Evolutionary conservation across 2,113 vertebrate species (phyloP).

Genomic region (Petroica traversi): DNA sequence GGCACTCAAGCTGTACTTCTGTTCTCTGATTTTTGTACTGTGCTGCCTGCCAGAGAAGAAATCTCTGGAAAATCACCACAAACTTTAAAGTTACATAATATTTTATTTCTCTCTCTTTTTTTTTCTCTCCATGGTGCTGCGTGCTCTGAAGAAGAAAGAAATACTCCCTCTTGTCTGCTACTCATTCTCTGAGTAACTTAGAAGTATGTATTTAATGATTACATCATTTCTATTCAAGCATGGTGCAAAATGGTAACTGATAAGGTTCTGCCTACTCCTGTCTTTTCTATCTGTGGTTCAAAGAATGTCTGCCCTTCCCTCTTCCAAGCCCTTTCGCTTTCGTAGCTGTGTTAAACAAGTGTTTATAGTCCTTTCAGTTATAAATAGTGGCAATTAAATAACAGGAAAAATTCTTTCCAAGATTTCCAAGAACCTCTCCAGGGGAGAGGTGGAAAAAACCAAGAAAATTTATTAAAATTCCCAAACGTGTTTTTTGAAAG

Average conservation of each 20-base stretch:
- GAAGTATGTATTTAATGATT: not conserved
- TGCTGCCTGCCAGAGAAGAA: not conserved
- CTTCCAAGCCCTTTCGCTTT: not conserved
- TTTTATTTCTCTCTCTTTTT: not conserved
- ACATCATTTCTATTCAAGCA: not conserved
- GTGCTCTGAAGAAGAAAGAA: not conserved
- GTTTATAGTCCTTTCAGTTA: not conserved
- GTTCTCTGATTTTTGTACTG: not conserved
- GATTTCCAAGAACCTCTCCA: not conserved
- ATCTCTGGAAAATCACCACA: not conserved
- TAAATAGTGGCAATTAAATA: not conserved
- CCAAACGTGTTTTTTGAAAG: not conserved
- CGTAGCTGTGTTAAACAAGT: not conserved
- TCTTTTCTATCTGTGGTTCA: not conserved
- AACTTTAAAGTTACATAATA: not conserved
- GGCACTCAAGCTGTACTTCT: not conserved
- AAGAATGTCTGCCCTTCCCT: slow-evolving; percentile 1
- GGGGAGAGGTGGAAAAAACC: not conserved
- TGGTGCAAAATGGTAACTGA: not conserved
- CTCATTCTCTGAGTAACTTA: not conserved
- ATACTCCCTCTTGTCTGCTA: not conserved
- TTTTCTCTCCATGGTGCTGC: not conserved
- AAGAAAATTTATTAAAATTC: not conserved
- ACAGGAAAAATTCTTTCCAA: not conserved
- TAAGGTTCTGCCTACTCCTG: not conserved